Evolutionary conservation across 2,797 vertebrate genomes (phyloP), one percentile per base, ranked within the genome.

Genomic region (Apogon hyalosoma): DNA sequence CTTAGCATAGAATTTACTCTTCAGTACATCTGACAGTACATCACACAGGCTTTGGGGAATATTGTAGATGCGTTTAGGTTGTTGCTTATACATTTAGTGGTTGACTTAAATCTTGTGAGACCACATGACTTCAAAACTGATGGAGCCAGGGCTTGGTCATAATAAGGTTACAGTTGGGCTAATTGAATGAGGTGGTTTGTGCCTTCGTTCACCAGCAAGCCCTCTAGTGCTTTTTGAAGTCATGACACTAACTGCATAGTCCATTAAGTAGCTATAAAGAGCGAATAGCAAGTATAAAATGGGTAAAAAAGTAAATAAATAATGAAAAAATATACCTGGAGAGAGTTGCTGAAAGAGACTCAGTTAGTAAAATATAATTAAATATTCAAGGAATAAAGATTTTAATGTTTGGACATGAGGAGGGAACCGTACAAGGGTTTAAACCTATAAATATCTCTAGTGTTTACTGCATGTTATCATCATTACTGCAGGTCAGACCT

Each of bases 401-500:
- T 53, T 50, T 2, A 51, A 39, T 18, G 39, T 75, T 64, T 49
- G 55, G 64, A 56, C 31, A 80, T 71, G 45, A 56, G 51, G 51
- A 73, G 3, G 2, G 2, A 63, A 62, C 59, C 55, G 64, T 67
- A 13, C 31, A 12, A 41, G 12, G 63, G 28, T 60, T 40, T 52
- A 11, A 6, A 48, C 21, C 81, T 69, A 82, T 81, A 75, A 68
- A 58, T 63, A 42, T 75, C 48, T 76, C 41, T 62, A 70, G 57
- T 0, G 33, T 69, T 65, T 63, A 49, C 63, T 39, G 19, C 7
- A 19, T 58, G 2, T 6, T 42, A 11, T 4, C 68, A 62, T 79
- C 80, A 83, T 89, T 82, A 87, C 69, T 61, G 62, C 63, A 80
- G 82, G 84, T 88, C 75, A 82, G 56, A 76, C 28, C 73, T 74